Evolutionary conservation across 2,797 vertebrate genomes (phyloP).

Genomic region (Delichon dasypus): DNA sequence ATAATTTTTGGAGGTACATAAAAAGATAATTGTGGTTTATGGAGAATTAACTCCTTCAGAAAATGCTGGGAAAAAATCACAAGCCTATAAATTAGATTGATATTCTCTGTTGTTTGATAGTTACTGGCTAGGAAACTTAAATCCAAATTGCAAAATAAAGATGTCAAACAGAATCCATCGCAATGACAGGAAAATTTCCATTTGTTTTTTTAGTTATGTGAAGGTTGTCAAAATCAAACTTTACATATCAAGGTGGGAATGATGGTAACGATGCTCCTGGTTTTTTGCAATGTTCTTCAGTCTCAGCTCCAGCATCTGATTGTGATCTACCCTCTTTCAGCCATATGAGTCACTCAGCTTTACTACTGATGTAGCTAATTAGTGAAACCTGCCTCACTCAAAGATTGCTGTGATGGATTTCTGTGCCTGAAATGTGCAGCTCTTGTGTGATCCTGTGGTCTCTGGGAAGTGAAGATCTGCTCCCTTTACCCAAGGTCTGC

Average conservation of each 20-base stretch:
- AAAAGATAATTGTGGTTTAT: constrained; percentile 7
- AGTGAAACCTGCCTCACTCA: neutral
- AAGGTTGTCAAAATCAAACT: neutral
- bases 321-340: neutral
- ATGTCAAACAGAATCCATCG: neutral
- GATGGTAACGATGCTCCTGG: neutral
- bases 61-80: neutral
- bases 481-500: neutral
- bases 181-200: neutral
- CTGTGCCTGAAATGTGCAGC: neutral
- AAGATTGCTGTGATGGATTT: neutral
- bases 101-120: neutral
- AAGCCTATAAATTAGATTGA: neutral
- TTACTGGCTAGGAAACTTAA: neutral
- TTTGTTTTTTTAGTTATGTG: neutral
- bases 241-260: neutral
- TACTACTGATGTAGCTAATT: neutral
- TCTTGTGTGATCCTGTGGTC: neutral
- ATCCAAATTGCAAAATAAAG: neutral
- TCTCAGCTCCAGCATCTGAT: neutral
- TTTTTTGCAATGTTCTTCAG: neutral
- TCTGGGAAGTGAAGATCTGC: neutral
- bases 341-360: neutral
- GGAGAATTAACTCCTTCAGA: neutral
- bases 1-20: neutral